Evolutionary conservation across 2,888 invertebrate genomes (phyloP), one percentile per base, ranked within the genome.

Genomic region (Ichneumoninae sp.): DNA sequence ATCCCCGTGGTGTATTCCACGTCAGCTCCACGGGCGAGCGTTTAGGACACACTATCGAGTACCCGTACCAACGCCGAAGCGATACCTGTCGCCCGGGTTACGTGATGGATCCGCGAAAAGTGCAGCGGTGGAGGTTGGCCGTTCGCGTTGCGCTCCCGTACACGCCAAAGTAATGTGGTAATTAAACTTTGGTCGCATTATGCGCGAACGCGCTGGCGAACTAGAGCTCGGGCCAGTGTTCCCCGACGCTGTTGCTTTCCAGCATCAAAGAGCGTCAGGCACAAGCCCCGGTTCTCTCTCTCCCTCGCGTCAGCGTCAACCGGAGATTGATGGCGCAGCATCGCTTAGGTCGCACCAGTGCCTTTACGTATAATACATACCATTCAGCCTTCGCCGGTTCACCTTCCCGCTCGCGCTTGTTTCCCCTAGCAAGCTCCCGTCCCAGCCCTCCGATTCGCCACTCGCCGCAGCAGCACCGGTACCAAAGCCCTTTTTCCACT

Each of bases 181-280:
- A 93, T 93, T 93, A 93, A 93, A 93, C 91, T 93, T 93, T 91
- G 90, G 89, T 90, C 91, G 90, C 90, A 90, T 93, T 92, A 92
- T 90, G 89, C 89, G 83, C 78, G 82, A 84, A 71, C 88, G 66
- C 79, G 80, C 81, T 33, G 60, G 71, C 47, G 82, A 84, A 74
- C 71, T 69, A 65, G 80, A 84, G 75, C 80, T 69, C 80, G 57
- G 78, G 77, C 57, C 68, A 30, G 81, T 74, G 74, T 81, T 16
- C 57, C 57, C 60, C 30, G 16, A 65, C 68, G 26, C 60, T 47
- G 40, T 72, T 79, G 69, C 62, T 70, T 79, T 50, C 22, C 68
- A 62, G 60, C 60, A 70, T 71, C 72, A 78, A 70, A 81, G 70
- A 70, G 62, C 44, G 19, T 40, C 81, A 44, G 60, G 65, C 60